Base-by-base conservation (phyloP, 2,113 vertebrate species). In the Scomber japonicus region DNA sequence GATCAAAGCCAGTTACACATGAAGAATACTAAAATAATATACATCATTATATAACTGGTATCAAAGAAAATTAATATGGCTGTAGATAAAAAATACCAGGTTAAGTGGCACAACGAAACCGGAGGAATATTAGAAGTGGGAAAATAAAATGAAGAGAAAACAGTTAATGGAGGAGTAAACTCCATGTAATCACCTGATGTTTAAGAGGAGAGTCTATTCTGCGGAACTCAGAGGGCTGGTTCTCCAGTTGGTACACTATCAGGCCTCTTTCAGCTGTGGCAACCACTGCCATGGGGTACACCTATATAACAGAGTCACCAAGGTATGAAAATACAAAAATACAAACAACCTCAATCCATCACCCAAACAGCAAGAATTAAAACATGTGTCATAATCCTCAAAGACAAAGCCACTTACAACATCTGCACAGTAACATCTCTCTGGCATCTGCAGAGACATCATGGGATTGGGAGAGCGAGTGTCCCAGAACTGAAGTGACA, bases 161-260 rank as follows among this genome's bases (percentile, higher is more conserved):
- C 9, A 17, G 3, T 19, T 49, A 1, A 55, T 4, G 1, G 9
- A 14, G 15, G 16, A 24, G 8, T 31, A 63, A 11, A 44, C 6
- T 66, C 3, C 16, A 24, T 13, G 16, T 44, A 67, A 59, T 86
- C 90, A 98, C 98, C 97, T 99, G 98, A 86, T 99, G 98, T 84
- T 99, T 99, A 73, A 99, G 96, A 40, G 98, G 98, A 56, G 98
- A 99, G 17, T 99, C 98, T 93, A 99, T 97, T 89, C 98, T 95
- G 84, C 97, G 94, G 79, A 99, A 99, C 71, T 99, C 98, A 1
- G 98, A 99, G 4, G 98, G 98, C 12, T 99, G 98, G 87, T 97
- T 99, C 91, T 99, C 98, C 56, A 99, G 78, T 82, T 99, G 98
- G 84, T 99, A 99, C 35, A 99, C 98, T 35, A 99, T 98, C 82